Conservation (phyloP, 2,888 invertebrate genomes). For the Lithophane socia region DNA sequence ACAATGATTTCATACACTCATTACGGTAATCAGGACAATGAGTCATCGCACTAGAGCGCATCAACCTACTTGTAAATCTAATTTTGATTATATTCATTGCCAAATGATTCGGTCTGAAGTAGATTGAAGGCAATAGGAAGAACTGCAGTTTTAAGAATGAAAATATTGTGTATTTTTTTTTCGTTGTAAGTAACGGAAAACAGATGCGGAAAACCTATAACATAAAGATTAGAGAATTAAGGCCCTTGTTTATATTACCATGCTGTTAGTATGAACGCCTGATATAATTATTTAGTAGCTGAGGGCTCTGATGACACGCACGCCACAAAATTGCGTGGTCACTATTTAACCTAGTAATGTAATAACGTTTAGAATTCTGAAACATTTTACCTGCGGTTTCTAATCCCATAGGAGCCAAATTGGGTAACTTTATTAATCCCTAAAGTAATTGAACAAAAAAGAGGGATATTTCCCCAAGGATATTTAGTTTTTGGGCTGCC, state of each 20-base stretch:
- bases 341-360: conserved; percentile 25
- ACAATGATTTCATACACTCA: conserved; percentile 37
- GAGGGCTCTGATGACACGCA: conserved; percentile 24
- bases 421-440: conserved; percentile 49
- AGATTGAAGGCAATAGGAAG: background rate
- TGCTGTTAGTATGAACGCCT: conserved; percentile 18
- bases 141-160: background rate
- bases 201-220: conserved; percentile 8
- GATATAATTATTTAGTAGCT: conserved; percentile 27
- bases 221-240: conserved; percentile 7
- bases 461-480: conserved; percentile 46
- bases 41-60: conserved; percentile 43
- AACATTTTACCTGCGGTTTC: conserved; percentile 45
- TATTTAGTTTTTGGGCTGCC: conserved; percentile 27
- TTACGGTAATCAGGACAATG: conserved; percentile 52
- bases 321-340: conserved; percentile 21
- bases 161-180: background rate
- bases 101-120: conserved; percentile 11
- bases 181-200: background rate
- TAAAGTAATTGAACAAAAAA: conserved; percentile 53
- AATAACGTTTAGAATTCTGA: conserved; percentile 28
- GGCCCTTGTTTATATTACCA: conserved; percentile 16
- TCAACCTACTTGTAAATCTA: conserved; percentile 46
- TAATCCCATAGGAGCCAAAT: conserved; percentile 42
- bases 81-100: conserved; percentile 45